A percentile compares a stretch with the other conserved stretches of the same genome.
Conservation (phyloP, 1,140 invertebrate genomes). For the Dysdera silvatica region DNA sequence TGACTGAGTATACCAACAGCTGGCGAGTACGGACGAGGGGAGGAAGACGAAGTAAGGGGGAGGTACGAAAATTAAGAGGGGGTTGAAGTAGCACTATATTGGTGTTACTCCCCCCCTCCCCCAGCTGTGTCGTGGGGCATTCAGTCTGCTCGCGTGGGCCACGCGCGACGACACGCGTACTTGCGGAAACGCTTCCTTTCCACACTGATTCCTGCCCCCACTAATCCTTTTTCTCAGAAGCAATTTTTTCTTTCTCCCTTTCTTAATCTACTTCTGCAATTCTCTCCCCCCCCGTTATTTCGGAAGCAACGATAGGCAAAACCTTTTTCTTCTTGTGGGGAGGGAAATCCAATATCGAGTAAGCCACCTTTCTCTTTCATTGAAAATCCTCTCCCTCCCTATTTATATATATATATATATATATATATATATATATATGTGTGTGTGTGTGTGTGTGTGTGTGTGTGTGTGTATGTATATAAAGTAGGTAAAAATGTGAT, state of each 20-base stretch:
- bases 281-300: neutral
- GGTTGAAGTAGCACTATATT: neutral
- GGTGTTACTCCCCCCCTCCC: no score
- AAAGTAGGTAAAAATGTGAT: neutral
- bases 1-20: constrained; percentile 21
- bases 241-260: neutral
- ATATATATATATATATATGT: neutral
- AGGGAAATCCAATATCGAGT: neutral
- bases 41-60: neutral
- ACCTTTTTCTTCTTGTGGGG: neutral
- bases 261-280: neutral
- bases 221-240: neutral
- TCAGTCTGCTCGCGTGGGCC: constrained; percentile 23
- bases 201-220: neutral
- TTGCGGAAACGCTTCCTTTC: constrained; percentile 9
- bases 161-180: constrained; percentile 21
- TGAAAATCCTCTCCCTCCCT: neutral
- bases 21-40: constrained; percentile 10
- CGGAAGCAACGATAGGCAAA: neutral
- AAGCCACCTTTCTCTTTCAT: neutral
- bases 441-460: neutral
- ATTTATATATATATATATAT: neutral
- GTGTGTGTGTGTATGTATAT: neutral
- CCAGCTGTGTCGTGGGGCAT: no score
- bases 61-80: neutral